Percentiles rank a stretch among this genome's conserved stretches.
Conservation (phyloP, 2,797 vertebrate species). For the Ctenochaetus hawaiiensis region DNA sequence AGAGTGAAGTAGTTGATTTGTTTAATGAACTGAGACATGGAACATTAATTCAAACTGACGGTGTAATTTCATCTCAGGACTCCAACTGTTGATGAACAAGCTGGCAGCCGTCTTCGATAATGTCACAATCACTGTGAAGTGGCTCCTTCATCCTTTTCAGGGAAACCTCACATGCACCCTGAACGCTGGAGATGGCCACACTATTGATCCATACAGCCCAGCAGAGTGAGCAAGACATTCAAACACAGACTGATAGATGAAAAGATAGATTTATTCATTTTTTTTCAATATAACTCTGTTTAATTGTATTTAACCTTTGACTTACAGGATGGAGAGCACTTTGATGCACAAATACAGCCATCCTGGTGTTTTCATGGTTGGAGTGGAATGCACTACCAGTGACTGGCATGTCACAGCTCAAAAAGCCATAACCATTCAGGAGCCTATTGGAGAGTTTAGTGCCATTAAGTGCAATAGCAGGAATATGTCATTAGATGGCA, state of each 20-base stretch:
- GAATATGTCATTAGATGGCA: constrained; percentile 77
- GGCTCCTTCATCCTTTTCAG: constrained; percentile 92
- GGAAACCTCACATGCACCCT: constrained; percentile 95
- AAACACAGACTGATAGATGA: neutral
- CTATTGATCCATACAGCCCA: constrained; percentile 91
- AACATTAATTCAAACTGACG: neutral
- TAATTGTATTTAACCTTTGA: neutral
- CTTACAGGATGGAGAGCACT: constrained; percentile 83
- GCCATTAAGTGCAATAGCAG: constrained; percentile 85
- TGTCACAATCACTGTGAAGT: constrained; percentile 89
- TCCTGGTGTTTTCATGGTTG: constrained; percentile 89
- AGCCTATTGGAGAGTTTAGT: constrained; percentile 82
- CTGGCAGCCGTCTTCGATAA: constrained; percentile 88
- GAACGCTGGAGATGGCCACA: constrained; percentile 91
- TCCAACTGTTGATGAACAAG: constrained; percentile 85
- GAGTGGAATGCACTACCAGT: constrained; percentile 91
- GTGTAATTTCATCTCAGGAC: constrained; percentile 80
- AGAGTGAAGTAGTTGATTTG: neutral
- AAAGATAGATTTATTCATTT: neutral
- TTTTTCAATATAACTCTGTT: neutral
- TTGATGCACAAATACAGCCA: constrained; percentile 87
- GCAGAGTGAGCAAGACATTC: constrained; percentile 83
- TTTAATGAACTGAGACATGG: neutral
- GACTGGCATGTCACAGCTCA: constrained; percentile 95
- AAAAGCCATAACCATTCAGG: constrained; percentile 85